Percentiles rank a stretch among this genome's conserved stretches.
Conservation (phyloP, 2,888 invertebrate species). For the Cremastinae sp. region DNA sequence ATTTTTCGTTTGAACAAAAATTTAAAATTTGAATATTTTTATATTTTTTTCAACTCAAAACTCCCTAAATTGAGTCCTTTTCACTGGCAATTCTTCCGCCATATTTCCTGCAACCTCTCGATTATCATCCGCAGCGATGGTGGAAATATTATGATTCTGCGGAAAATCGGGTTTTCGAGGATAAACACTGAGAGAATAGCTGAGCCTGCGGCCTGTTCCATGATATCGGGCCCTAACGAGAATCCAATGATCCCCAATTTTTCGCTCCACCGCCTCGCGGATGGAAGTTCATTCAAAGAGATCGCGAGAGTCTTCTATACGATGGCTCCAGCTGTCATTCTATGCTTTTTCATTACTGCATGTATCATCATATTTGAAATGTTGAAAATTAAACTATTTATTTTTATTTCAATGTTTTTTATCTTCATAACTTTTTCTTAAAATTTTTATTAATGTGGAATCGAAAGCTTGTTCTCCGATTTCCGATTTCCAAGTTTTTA, state of each 20-base stretch:
- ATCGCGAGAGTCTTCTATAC: constrained; percentile 44
- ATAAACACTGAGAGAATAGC: constrained; percentile 32
- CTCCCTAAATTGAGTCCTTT: background rate
- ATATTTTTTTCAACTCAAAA: too few species aligned
- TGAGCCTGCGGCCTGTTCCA: constrained; percentile 42
- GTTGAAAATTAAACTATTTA: too few species aligned
- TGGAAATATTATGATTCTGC: constrained; percentile 1
- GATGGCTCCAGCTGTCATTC: background rate
- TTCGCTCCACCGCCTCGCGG: constrained; percentile 73
- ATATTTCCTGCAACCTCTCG: constrained; percentile 42
- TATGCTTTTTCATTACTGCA: background rate
- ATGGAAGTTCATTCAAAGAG: constrained; percentile 74
- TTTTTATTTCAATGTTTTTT: too few species aligned
- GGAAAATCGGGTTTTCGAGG: background rate
- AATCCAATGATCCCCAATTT: constrained; percentile 78
- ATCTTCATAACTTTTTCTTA: too few species aligned
- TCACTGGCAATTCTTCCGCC: background rate
- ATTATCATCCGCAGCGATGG: constrained; percentile 11
- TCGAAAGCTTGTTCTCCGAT: too few species aligned
- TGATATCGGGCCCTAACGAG: constrained; percentile 70
- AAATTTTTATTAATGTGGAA: too few species aligned
- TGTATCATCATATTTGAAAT: too few species aligned
- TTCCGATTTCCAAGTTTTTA: too few species aligned
- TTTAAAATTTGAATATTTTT: too few species aligned
- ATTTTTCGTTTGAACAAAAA: too few species aligned